Percentiles rank a stretch among this genome's conserved stretches.
Conservation (phyloP, 2,888 invertebrate genomes). For the Scaptomyza polygonia region DNA sequence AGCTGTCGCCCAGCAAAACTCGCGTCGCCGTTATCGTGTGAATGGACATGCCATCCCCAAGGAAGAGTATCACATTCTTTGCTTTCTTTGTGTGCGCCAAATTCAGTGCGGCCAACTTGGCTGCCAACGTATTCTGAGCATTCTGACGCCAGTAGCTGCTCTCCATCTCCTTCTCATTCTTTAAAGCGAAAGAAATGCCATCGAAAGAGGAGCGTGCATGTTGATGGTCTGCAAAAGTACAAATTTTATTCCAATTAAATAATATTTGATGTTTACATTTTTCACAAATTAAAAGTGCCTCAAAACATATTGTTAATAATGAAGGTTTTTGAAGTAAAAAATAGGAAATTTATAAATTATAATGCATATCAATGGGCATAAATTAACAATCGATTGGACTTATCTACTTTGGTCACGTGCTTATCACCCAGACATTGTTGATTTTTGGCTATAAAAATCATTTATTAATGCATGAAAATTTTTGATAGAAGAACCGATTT, state of each 20-base stretch:
- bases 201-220: constrained; percentile 21
- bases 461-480: no score
- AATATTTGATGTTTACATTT: no score
- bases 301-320: no score
- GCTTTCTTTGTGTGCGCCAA: constrained; percentile 70
- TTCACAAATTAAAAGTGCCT: no score
- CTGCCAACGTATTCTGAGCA: constrained; percentile 77
- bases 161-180: constrained; percentile 66
- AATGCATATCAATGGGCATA: background rate
- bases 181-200: constrained; percentile 40
- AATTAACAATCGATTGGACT: constrained; percentile 5
- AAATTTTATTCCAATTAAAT: no score
- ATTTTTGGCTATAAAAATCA: constrained; percentile 34
- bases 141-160: constrained; percentile 80
- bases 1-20: constrained; percentile 87
- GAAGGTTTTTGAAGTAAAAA: no score
- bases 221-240: constrained; percentile 57
- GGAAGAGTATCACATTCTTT: constrained; percentile 88
- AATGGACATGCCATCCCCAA: constrained; percentile 92
- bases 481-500: no score
- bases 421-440: constrained; percentile 17
- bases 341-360: no score
- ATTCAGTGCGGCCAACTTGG: constrained; percentile 67
- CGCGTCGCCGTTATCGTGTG: constrained; percentile 88
- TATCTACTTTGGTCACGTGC: constrained; percentile 44